Conservation (phyloP, 1,140 invertebrate species). For the Metaphire vulgaris region DNA sequence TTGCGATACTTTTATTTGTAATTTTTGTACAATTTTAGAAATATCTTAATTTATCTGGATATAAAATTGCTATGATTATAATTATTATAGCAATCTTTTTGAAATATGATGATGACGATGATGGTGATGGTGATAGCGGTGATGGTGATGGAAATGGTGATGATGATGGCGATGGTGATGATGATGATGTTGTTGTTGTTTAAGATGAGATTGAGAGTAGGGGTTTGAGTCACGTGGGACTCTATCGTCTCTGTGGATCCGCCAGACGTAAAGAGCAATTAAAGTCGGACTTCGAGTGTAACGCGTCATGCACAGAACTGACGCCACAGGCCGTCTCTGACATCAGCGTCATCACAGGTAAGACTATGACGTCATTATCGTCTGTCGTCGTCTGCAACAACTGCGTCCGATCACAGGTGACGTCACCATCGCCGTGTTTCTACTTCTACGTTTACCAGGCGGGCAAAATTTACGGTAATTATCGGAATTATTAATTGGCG, state of each 20-base stretch:
- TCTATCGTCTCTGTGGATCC: conserved; percentile 89
- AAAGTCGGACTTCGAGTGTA: conserved; percentile 85
- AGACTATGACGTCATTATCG: conserved; percentile 22
- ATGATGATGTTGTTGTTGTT: not conserved
- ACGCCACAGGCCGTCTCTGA: conserved; percentile 95
- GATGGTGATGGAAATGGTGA: conserved; percentile 67
- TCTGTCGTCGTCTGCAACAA: no score
- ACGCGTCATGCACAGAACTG: conserved; percentile 81
- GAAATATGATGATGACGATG: not conserved
- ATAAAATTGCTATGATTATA: not conserved
- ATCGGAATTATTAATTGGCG: no score
- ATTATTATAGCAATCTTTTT: not conserved
- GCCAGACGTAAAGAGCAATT: conserved; percentile 90
- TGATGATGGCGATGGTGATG: conserved; percentile 74
- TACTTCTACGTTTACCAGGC: no score
- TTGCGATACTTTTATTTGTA: no score
- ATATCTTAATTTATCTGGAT: no score
- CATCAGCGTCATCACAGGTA: conserved; percentile 52
- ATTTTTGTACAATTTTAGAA: not conserved
- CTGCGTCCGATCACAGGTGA: no score
- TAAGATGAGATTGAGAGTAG: conserved; percentile 93
- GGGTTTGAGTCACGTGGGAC: conserved; percentile 92
- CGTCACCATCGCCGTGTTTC: no score
- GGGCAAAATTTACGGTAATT: no score
- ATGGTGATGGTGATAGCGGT: not conserved